Base-by-base conservation (phyloP, 2,888 invertebrate species). In the Drosophila multiciliata region DNA sequence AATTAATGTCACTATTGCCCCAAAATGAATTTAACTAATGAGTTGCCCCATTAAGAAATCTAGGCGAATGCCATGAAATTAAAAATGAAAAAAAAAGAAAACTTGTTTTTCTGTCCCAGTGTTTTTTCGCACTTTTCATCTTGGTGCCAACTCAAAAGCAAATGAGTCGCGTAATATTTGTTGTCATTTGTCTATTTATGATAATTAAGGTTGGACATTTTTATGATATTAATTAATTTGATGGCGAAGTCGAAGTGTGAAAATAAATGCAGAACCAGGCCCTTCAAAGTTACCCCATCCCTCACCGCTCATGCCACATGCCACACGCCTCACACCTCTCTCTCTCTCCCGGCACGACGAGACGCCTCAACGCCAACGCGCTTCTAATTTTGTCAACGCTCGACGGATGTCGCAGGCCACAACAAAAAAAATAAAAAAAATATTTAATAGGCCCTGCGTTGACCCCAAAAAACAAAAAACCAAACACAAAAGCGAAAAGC, bases 141-240 rank as follows among this genome's bases (percentile, higher is more conserved):
- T 60, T 36, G 5, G 35, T 9, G 12, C 23, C 17, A 48, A 69
- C 23, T 20, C 35, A 64, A 75, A 87, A 23, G 8, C 73, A 83
- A 87, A 89, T 74, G 79, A 73, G 59, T 69, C 82, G 75, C 73
- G 75, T 86, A 85, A 86, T 86, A 77, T 89, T 89, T 89, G 81
- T 86, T 89, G 86, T 88, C 86, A 71, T 88, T 90, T 72, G 69
- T 72, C 83, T 83, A 88, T 87, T 86, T 88, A 80, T 87, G 87
- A 75, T 89, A 89, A 88, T 90, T 88, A 87, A 87, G 85, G 75
- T 75, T 78, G 87, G 90, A 90, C 84, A 81, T 80, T 89, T 90
- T 90, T 81, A 89, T 87, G 88, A 79, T 88, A 85, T 90, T 89
- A 88, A 90, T 89, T 90, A 84, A 83, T 89, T 90, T 90, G 87